Percentiles rank a stretch among this genome's conserved stretches.
Evolutionary conservation across 2,113 vertebrate species (phyloP).

Genomic region (Addax nasomaculatus): DNA sequence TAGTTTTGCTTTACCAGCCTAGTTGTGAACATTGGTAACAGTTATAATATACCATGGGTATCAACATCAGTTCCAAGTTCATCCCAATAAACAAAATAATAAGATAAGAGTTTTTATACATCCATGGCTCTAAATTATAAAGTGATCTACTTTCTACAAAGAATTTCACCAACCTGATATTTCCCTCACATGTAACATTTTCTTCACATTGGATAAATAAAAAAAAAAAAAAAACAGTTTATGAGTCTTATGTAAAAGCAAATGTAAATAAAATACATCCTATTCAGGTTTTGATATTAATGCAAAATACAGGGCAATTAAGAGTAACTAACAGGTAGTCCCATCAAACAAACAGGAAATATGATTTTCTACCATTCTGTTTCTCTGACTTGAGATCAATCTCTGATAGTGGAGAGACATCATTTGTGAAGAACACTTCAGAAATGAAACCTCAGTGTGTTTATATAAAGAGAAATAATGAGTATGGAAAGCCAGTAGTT

Average conservation of each 20-base stretch:
- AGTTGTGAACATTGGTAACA: neutral
- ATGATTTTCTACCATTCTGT: neutral
- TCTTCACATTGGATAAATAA: too few species aligned
- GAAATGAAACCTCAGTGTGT: neutral
- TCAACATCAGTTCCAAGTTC: neutral
- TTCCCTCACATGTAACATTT: neutral
- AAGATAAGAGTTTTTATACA: neutral
- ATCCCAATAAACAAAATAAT: neutral
- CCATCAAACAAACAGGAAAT: neutral
- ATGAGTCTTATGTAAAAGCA: neutral
- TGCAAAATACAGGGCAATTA: neutral
- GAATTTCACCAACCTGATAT: neutral
- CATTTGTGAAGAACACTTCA: neutral
- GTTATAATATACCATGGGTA: neutral
- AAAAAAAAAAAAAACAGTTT: neutral
- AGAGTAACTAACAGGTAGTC: neutral
- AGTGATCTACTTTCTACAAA: neutral
- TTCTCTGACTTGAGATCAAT: neutral
- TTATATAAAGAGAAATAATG: neutral
- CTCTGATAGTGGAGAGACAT: neutral
- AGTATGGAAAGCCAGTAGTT: neutral
- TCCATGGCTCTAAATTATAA: neutral
- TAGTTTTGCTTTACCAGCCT: neutral
- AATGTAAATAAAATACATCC: neutral
- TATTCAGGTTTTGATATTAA: neutral